Evolutionary conservation across 1,140 invertebrate genomes (phyloP).

Genomic region (Cecropterus lyciades): DNA sequence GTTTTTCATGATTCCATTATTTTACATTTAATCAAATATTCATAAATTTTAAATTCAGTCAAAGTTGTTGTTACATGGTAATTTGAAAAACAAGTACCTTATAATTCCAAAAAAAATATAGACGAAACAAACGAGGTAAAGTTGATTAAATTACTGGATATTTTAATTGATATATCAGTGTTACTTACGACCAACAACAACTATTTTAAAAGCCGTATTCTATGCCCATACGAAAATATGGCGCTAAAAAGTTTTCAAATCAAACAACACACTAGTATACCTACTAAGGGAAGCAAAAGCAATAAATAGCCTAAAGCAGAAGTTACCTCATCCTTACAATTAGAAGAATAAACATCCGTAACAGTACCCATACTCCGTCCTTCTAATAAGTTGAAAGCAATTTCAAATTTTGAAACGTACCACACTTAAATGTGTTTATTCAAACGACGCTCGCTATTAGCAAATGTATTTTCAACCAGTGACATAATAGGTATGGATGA

Average conservation of each 20-base stretch:
- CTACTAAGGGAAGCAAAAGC: not conserved
- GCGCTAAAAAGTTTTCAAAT: too few relatives aligned
- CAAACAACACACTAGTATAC: not conserved
- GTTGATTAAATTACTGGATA: too few relatives aligned
- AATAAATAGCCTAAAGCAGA: not conserved
- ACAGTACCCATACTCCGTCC: constrained; percentile 10
- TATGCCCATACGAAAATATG: too few relatives aligned
- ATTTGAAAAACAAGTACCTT: too few relatives aligned
- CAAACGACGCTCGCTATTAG: constrained; percentile 12
- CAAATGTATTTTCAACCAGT: constrained; percentile 9
- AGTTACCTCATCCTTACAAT: constrained; percentile 2
- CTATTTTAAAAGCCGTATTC: too few relatives aligned
- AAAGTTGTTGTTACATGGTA: too few relatives aligned
- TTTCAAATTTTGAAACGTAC: constrained; percentile 7
- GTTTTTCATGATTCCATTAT: too few relatives aligned
- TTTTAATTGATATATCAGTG: too few relatives aligned
- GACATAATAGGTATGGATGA: constrained; percentile 22
- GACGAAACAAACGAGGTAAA: too few relatives aligned
- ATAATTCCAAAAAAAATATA: too few relatives aligned
- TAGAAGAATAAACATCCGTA: constrained; percentile 9
- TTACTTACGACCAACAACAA: not conserved
- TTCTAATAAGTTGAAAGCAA: constrained; percentile 15
- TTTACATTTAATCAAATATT: too few relatives aligned
- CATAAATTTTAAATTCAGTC: too few relatives aligned
- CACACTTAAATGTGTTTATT: constrained; percentile 13